These are phyloP conservation scores for Ernsta delagoae DNA, from an alignment of 2,888 invertebrate species.

Conservation along the genomic window DNA sequence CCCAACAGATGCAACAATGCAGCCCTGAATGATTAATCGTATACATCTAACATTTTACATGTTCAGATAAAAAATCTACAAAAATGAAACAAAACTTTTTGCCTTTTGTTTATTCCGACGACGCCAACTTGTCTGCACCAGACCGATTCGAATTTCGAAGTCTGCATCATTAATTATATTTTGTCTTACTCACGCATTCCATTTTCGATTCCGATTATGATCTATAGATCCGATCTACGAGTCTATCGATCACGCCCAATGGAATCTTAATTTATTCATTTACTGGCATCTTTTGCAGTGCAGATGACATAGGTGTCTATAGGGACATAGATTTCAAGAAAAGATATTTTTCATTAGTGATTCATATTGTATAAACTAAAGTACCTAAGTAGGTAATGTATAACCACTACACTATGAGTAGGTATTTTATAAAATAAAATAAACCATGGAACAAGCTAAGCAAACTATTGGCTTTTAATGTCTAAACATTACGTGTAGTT, in stretches of 20 bases:
- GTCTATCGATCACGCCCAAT: slow-evolving; percentile 81
- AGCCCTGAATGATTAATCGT: slow-evolving; percentile 76
- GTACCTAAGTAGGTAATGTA: no score
- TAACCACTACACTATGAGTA: no score
- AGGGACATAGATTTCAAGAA: slow-evolving; percentile 35
- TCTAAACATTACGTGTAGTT: neutral
- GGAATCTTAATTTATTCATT: slow-evolving; percentile 83
- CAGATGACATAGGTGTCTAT: slow-evolving; percentile 48
- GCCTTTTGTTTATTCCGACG: slow-evolving; percentile 81
- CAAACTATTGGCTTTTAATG: neutral
- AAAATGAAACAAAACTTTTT: slow-evolving; percentile 72
- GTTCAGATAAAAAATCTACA: slow-evolving; percentile 64
- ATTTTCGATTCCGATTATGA: slow-evolving; percentile 82
- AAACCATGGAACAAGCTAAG: neutral
- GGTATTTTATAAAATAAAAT: no score
- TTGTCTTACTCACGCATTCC: slow-evolving; percentile 85
- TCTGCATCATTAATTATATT: slow-evolving; percentile 83
- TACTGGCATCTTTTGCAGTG: slow-evolving; percentile 78
- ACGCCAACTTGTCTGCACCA: slow-evolving; percentile 83
- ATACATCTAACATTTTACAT: slow-evolving; percentile 72
- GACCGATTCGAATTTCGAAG: slow-evolving; percentile 80
- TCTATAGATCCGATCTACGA: slow-evolving; percentile 83
- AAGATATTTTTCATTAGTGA: neutral
- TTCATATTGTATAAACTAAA: neutral
- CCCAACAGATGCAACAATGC: slow-evolving; percentile 80